Evolutionary conservation across 2,888 invertebrate species (phyloP).

Genomic region (Drosophila planitibia): DNA sequence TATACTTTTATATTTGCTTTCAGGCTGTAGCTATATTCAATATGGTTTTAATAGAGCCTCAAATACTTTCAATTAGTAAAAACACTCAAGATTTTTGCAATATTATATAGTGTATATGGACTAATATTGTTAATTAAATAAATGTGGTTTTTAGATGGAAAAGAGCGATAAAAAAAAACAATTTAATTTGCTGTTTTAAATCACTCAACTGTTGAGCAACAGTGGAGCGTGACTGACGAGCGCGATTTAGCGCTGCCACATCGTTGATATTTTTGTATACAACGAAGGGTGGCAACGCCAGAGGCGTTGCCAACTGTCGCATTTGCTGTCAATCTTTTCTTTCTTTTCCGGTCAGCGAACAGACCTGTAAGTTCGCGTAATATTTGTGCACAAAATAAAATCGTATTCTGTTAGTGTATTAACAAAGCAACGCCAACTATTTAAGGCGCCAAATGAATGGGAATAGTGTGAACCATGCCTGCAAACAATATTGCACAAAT

Average conservation of each 20-base stretch:
- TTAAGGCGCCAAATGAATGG: constrained; percentile 10
- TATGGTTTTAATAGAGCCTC: background rate
- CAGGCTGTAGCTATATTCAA: background rate
- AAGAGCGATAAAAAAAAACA: background rate
- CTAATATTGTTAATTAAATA: background rate
- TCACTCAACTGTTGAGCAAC: constrained; percentile 20
- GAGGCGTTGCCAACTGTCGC: constrained; percentile 56
- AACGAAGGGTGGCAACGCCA: constrained; percentile 40
- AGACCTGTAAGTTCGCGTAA: constrained; percentile 83
- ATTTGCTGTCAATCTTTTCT: constrained; percentile 79
- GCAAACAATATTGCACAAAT: constrained; percentile 25
- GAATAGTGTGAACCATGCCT: constrained; percentile 21
- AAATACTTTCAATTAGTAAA: background rate
- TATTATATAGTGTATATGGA: background rate
- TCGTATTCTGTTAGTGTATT: constrained; percentile 68
- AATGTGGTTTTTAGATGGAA: background rate
- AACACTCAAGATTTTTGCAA: background rate
- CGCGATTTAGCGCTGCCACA: constrained; percentile 20
- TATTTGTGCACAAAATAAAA: constrained; percentile 56
- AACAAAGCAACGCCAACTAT: constrained; percentile 42
- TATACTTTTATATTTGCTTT: background rate
- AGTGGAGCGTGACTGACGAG: background rate
- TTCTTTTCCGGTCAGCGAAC: constrained; percentile 85
- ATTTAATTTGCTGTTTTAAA: background rate
- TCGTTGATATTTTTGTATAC: background rate